A percentile compares a stretch with the other conserved stretches of the same genome.
Conservation (phyloP, 2,888 invertebrate species). For the Mycalesis mineus region DNA sequence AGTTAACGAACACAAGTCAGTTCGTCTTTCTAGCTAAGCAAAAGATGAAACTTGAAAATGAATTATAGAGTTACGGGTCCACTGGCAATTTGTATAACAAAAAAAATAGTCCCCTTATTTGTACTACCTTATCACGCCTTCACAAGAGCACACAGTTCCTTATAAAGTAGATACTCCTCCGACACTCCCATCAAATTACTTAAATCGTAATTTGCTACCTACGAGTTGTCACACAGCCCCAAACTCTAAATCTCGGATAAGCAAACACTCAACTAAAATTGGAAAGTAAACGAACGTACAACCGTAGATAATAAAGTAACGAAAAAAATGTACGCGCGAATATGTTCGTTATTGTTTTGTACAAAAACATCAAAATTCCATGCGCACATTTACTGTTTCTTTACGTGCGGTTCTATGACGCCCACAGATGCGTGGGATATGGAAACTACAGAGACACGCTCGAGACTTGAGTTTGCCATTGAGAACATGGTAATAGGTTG, state of each 20-base stretch:
- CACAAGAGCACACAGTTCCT: neutral
- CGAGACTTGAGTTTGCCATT: conserved; percentile 26
- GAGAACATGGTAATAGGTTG: conserved; percentile 18
- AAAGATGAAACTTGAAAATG: too few species aligned
- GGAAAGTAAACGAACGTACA: conserved; percentile 51
- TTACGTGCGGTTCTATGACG: conserved; percentile 29
- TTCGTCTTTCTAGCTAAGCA: too few species aligned
- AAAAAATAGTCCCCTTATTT: too few species aligned
- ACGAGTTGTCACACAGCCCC: conserved; percentile 25
- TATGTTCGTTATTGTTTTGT: conserved; percentile 7
- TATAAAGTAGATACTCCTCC: neutral
- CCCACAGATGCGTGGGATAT: conserved; percentile 49
- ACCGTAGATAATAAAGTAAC: neutral
- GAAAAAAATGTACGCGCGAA: neutral
- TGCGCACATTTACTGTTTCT: conserved; percentile 1
- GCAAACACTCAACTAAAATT: conserved; percentile 48
- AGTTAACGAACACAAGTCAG: too few species aligned
- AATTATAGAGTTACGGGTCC: too few species aligned
- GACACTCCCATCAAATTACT: neutral
- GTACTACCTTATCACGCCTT: neutral
- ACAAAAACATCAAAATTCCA: conserved; percentile 13
- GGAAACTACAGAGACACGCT: conserved; percentile 31
- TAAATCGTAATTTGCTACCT: conserved; percentile 19
- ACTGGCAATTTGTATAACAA: too few species aligned
- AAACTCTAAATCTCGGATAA: conserved; percentile 31